Evolutionary conservation across 2,113 vertebrate species (phyloP).

Genomic region (Centropus bengalensis): DNA sequence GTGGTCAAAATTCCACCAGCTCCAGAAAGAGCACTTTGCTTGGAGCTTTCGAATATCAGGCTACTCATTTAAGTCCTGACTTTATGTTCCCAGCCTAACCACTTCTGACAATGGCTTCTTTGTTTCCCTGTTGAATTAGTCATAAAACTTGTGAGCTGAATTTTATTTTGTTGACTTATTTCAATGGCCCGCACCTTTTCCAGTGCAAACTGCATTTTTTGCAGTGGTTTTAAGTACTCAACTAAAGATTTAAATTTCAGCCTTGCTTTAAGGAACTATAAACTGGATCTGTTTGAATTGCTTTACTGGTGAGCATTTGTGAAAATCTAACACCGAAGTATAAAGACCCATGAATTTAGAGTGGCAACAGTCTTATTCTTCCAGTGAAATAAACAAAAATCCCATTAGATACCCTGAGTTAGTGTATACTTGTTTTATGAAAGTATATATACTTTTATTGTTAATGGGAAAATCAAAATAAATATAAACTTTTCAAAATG

Average conservation of each 20-base stretch:
- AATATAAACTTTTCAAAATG: background rate
- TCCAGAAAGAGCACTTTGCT: constrained; percentile 29
- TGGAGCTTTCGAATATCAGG: background rate
- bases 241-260: background rate
- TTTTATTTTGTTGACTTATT: constrained; percentile 46
- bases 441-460: background rate
- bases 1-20: background rate
- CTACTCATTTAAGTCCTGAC: constrained; percentile 20
- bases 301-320: background rate
- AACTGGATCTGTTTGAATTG: background rate
- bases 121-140: constrained; percentile 56
- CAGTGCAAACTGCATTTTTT: background rate
- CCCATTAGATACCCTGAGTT: background rate
- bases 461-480: background rate
- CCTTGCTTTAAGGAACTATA: background rate
- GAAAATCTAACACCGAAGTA: background rate
- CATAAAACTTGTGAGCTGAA: constrained; percentile 44
- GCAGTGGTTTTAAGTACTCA: background rate
- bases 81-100: constrained; percentile 31
- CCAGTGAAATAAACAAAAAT: background rate
- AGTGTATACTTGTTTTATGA: background rate
- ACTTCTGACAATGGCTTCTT: constrained; percentile 55
- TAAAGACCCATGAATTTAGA: background rate
- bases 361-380: background rate
- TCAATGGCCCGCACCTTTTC: background rate